These are phyloP conservation scores for Macaca mulatta DNA, from an alignment of 2,113 vertebrate species.

Conservation along the genomic window DNA sequence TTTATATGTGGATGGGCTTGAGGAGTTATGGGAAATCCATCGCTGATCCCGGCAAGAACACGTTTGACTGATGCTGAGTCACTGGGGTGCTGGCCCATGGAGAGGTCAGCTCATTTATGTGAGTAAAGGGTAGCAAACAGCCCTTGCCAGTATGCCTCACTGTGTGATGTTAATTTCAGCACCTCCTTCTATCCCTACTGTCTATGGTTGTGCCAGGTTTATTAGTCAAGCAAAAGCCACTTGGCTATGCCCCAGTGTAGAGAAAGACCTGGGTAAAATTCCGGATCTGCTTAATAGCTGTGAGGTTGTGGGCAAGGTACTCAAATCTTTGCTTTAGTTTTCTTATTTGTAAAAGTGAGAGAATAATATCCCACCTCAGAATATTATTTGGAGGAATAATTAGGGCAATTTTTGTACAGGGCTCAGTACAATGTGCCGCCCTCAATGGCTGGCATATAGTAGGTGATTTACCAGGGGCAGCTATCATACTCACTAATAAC, in stretches of 20 bases:
- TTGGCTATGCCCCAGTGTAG: background rate
- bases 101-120: background rate
- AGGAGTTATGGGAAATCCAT: background rate
- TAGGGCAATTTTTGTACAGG: background rate
- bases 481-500: background rate
- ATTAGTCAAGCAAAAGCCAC: background rate
- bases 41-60: rapidly evolving
- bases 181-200: background rate
- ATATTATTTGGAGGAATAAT: background rate
- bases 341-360: background rate
- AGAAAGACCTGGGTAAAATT: conserved; percentile 36
- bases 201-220: background rate
- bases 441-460: background rate
- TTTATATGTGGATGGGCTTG: rapidly evolving
- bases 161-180: background rate
- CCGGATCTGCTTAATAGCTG: background rate
- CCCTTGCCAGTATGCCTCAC: background rate
- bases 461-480: background rate
- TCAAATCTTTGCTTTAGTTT: background rate
- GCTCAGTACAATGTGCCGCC: background rate
- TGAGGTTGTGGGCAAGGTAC: background rate
- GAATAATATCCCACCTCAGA: background rate
- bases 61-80: background rate
- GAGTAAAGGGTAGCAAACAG: background rate
- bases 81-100: rapidly evolving